phyloP scores from a whole-genome alignment of 2,888 invertebrate species.

The Xanthorhoe spadicearia region DNA sequence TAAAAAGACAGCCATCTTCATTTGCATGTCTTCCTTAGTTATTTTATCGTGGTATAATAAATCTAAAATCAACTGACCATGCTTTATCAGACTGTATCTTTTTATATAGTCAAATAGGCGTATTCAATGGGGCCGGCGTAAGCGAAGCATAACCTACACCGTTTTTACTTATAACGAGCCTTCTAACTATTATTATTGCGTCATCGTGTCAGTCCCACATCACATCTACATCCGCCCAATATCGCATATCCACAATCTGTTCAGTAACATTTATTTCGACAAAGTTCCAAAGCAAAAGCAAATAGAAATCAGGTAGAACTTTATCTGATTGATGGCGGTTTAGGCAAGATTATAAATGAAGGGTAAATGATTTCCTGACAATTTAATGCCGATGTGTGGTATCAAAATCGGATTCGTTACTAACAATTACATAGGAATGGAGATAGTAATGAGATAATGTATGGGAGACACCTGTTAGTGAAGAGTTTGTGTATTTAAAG shows the following conservation, averaged over 20 bases:
- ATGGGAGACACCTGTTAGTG: slow-evolving; percentile 42
- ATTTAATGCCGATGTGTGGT: slow-evolving; percentile 73
- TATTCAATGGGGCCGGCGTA: slow-evolving; percentile 66
- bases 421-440: slow-evolving; percentile 69
- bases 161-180: slow-evolving; percentile 80
- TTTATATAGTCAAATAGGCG: slow-evolving; percentile 70
- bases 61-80: slow-evolving; percentile 53
- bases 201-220: slow-evolving; percentile 80
- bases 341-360: slow-evolving; percentile 72
- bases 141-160: slow-evolving; percentile 76
- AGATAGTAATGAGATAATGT: slow-evolving; percentile 52
- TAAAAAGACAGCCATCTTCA: slow-evolving; percentile 32
- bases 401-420: slow-evolving; percentile 66
- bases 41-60: slow-evolving; percentile 45
- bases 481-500: slow-evolving; percentile 58
- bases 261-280: slow-evolving; percentile 55
- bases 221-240: slow-evolving; percentile 78
- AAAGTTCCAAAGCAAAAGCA: slow-evolving; percentile 56
- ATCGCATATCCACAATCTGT: slow-evolving; percentile 70
- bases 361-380: slow-evolving; percentile 76
- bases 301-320: slow-evolving; percentile 48
- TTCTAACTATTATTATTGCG: slow-evolving; percentile 79
- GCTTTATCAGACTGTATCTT: slow-evolving; percentile 52
- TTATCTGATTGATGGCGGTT: slow-evolving; percentile 49
- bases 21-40: slow-evolving; percentile 40